These are phyloP conservation scores for Cyclina sinensis DNA, from an alignment of 1,140 invertebrate species.

Conservation along the genomic window DNA sequence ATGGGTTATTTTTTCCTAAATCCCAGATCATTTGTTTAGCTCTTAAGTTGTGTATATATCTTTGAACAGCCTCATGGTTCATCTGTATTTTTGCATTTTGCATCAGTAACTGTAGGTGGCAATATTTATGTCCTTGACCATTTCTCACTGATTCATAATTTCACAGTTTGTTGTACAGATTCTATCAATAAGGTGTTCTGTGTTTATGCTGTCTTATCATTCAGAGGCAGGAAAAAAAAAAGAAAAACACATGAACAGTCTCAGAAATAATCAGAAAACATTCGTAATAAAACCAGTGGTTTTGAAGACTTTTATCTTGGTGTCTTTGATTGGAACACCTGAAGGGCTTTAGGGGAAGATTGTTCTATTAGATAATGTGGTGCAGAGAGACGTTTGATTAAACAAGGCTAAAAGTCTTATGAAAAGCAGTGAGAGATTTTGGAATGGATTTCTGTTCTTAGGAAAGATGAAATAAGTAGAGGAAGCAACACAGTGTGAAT, in stretches of 20 bases:
- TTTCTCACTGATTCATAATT: too few relatives aligned
- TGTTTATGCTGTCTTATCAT: background rate
- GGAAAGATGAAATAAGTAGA: background rate
- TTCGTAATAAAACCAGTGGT: slow-evolving; percentile 39
- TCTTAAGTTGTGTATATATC: too few relatives aligned
- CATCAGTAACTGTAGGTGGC: too few relatives aligned
- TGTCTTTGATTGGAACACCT: background rate
- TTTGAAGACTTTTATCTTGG: background rate
- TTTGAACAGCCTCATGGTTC: too few relatives aligned
- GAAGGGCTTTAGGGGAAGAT: background rate
- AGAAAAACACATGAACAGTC: background rate
- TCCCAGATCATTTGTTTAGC: too few relatives aligned
- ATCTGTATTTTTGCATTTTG: too few relatives aligned
- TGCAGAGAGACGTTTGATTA: background rate
- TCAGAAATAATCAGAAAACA: background rate
- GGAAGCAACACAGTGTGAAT: background rate
- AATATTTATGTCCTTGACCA: too few relatives aligned
- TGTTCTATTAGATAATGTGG: background rate
- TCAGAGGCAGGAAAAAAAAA: background rate
- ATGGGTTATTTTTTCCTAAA: too few relatives aligned
- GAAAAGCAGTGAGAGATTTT: background rate
- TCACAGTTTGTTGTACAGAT: background rate
- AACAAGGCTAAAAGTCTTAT: background rate
- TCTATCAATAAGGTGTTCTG: background rate
- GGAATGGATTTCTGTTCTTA: background rate